Base-by-base conservation (phyloP, 2,888 invertebrate genomes). In the Epistrophella euchroma region DNA sequence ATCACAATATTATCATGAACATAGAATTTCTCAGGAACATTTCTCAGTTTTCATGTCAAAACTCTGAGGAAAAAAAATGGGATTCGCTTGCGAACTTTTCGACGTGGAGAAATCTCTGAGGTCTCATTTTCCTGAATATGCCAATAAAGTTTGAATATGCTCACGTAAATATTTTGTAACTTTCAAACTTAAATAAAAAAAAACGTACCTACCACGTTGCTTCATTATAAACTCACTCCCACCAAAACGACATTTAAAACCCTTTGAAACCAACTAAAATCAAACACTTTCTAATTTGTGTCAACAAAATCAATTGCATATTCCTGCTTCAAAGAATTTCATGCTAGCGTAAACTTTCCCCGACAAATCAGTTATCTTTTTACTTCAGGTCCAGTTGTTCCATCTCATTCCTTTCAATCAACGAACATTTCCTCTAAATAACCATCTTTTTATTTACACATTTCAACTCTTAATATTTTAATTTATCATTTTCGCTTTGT, bases 271-370 rank as follows among this genome's bases (percentile, higher is more conserved):
- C 52, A 52, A 40, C 37, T 40, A 13, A 55, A 55, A 55, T 55
- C 52, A 55, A 70, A 70, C 40, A 55, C 40, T 70, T 55, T 40
- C 55, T 55, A 70, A 55, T 70, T 55, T 55, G 4, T n/a, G 40
- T 55, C 52, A 66, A 66, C 70, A 70, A 40, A 70, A 70, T 55
- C 37, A 55, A 55, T 40, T 52, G 40, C 52, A 70, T 55, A 55
- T 70, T 70, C 35, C 22, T 13, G 28, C 40, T 55, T 71, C 81
- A 64, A 76, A 76, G 52, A 55, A 60, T 74, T 74, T 74, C 66
- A 66, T 13, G 45, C 47, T 47, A 66, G 15, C 19, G 2, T 19
- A 19, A 32, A 47, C 32, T 47, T 15, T 7, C 15, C 28, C 45
- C 52, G 28, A 19, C 66, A 35, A 66, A 47, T 1, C 35, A 17